Conservation (phyloP, 2,113 vertebrate genomes). For the Rhabdornis inornatus region DNA sequence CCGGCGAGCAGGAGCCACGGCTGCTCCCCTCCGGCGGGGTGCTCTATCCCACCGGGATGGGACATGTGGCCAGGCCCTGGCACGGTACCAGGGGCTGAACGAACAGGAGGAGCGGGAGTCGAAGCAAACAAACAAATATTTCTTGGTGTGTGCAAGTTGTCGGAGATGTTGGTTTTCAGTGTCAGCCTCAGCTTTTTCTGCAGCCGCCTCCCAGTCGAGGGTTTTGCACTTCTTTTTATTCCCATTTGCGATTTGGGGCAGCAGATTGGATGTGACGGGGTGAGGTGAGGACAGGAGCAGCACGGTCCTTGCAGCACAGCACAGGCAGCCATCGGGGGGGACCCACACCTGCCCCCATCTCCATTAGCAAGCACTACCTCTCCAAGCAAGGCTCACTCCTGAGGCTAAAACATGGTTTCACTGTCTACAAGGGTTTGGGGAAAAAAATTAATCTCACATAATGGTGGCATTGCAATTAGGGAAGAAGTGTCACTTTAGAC, state of each 20-base stretch:
- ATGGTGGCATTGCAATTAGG: constrained; percentile 6
- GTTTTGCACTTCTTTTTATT: constrained; percentile 10
- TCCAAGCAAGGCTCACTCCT: background rate
- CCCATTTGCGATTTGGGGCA: background rate
- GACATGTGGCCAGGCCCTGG: background rate
- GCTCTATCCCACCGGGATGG: background rate
- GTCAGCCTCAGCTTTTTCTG: background rate
- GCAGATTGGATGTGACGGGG: constrained; percentile 39
- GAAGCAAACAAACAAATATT: background rate
- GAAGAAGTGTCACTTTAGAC: constrained; percentile 24
- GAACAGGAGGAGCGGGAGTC: background rate
- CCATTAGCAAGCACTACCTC: background rate
- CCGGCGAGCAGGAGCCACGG: background rate
- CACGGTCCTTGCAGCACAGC: background rate
- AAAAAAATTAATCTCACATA: background rate
- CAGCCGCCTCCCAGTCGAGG: background rate
- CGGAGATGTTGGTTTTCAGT: background rate
- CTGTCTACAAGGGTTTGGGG: background rate
- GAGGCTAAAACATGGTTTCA: background rate
- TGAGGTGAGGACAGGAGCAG: constrained; percentile 54
- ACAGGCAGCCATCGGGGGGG: background rate
- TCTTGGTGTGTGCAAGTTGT: background rate
- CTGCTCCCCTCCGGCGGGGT: background rate
- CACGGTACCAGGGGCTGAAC: background rate
- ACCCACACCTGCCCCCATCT: background rate